Evolutionary conservation across 2,888 invertebrate genomes (phyloP).

Genomic region (Epistrophe eligans): DNA sequence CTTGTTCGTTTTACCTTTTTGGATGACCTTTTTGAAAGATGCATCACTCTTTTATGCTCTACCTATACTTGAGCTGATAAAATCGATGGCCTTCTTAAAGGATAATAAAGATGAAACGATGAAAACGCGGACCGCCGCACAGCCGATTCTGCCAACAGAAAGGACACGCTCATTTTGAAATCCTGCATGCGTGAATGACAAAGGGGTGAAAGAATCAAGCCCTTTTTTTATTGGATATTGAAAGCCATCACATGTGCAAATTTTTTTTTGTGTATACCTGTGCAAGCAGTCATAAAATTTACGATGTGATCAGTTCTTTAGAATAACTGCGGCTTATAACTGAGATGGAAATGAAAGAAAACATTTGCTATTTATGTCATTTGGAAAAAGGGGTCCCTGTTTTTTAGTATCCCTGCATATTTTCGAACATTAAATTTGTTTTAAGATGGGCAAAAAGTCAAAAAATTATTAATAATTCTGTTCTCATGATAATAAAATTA

Average conservation of each 20-base stretch:
- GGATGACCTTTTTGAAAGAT: slow-evolving; percentile 61
- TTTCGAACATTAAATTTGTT: neutral
- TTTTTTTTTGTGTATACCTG: slow-evolving; percentile 37
- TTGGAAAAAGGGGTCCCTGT: neutral
- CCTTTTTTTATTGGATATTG: slow-evolving; percentile 36
- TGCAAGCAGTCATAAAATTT: slow-evolving; percentile 65
- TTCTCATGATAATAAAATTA: neutral
- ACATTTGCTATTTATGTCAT: neutral
- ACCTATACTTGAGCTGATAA: slow-evolving; percentile 60
- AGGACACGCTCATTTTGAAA: slow-evolving; percentile 40
- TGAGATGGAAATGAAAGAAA: neutral
- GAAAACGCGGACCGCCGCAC: slow-evolving; percentile 25
- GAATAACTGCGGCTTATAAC: slow-evolving; percentile 23
- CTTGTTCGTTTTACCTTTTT: slow-evolving; percentile 17
- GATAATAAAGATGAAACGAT: slow-evolving; percentile 75
- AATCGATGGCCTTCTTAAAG: slow-evolving; percentile 64
- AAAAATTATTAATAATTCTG: neutral
- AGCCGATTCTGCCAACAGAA: slow-evolving; percentile 2
- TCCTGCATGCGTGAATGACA: slow-evolving; percentile 34
- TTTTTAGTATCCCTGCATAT: neutral
- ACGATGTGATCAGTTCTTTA: slow-evolving; percentile 54
- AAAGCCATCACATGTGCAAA: slow-evolving; percentile 29
- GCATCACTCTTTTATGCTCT: slow-evolving; percentile 58
- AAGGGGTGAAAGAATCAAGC: slow-evolving; percentile 53
- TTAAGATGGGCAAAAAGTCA: no score